Base-by-base conservation (phyloP, 2,797 vertebrate species). In the Sibirionetta formosa region DNA sequence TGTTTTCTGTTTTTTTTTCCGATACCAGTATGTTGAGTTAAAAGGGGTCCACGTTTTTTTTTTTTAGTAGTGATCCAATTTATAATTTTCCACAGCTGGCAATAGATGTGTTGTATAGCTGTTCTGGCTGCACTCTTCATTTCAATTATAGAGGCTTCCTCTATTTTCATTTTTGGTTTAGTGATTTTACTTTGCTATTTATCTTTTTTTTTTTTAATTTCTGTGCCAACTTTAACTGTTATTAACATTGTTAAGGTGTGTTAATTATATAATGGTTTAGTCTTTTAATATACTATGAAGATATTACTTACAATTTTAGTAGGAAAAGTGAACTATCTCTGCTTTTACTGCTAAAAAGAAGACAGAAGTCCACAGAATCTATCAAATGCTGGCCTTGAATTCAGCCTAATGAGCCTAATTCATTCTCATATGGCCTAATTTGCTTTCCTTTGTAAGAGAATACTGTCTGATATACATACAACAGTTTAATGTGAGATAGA, bases 71-170 rank as follows among this genome's bases (percentile, higher is more conserved):
- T 93, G 93, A 96, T 97, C 96, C 95, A 94, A 95, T 97, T 96
- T 95, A 88, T 90, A 73, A 90, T 97, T 97, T 96, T 97, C 68
- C 90, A 93, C 95, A 95, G 90, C 81, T 94, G 78, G 94, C 92
- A 96, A 16, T 93, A 72, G 78, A 90, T 94, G 36, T 96, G 81
- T 96, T 82, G 57, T 70, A 70, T 92, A 92, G 58, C 81, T 94
- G 78, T 95, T 94, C 87, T 94, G 87, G 33, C 85, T 94, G 69
- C 51, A 86, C 66, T 90, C 70, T 94, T 38, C 26, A 61, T 88
- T 95, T 94, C 82, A 90, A 0, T 86, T 94, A 53, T 16, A 77
- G 58, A 88, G 64, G 42, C 27, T 84, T 94, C 73, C 66, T 77
- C 38, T 76, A 38, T 77, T 94, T 92, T 14, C 0, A 14, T 88